Base-by-base conservation (phyloP, 2,113 vertebrate species). In the Chamaetylas fuelleborni region DNA sequence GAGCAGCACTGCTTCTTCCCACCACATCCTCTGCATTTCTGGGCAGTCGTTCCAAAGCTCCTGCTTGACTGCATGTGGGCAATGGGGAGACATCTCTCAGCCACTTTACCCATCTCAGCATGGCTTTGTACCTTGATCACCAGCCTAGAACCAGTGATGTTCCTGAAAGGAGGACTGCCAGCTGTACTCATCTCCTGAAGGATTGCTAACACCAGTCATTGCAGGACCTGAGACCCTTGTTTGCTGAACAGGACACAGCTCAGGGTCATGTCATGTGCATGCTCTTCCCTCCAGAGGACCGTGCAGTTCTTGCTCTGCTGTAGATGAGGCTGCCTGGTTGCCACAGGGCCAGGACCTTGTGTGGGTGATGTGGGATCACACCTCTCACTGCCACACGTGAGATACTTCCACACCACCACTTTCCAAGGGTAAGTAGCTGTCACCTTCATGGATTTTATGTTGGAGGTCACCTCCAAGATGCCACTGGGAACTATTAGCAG, bases 341-440 rank as follows among this genome's bases (percentile, higher is more conserved):
- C 31, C 2, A 1, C 60, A 38, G 58, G 38, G 23, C 19, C 76
- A 47, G 36, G 28, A 40, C 31, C 22, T n/a, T 0, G 0, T 0
- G 2, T 22, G 29, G 33, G 11, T 22, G 12, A 22, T 45, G n/a
- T 42, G 28, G 51, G 12, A 50, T 66, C 1, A 1, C 3, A 5
- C 7, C 54, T 60, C 28, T 43, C 45, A 12, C 53, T 73, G 54
- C 16, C 31, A 5, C 31, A 5, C 10, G 14, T 53, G 29, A 45
- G 17, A 6, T 18, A 57, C 22, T 72, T 61, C 34, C 42, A 80
- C 31, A 22, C 5, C 36, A 47, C 3, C 29, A 17, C 28, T 70
- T 69, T 61, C 45, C 22, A 54, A 65, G 22, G 19, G 14, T 43
- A 36, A 66, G n/a, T 9, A 65, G n/a, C 47, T 78, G 40, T 19